Base-by-base conservation (phyloP, 2,113 vertebrate species). In the Riparia riparia region DNA sequence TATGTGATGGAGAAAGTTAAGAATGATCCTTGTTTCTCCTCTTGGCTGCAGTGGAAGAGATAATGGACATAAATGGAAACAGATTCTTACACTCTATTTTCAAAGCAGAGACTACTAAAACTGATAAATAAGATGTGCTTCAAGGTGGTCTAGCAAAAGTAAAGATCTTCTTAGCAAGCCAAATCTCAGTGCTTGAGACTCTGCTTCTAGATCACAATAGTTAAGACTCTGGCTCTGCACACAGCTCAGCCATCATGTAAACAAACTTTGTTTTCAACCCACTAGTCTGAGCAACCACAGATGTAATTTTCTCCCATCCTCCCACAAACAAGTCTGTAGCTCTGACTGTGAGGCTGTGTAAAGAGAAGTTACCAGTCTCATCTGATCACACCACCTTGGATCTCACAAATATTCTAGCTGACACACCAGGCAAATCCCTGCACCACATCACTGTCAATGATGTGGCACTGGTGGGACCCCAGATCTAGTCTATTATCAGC, bases 241-340 rank as follows among this genome's bases (percentile, higher is more conserved):
- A 32, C 14, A 70, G 32, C 11, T 82, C 34, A 71, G 24, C 13
- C 39, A 56, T 8, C 0, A 0, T 2, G 3, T 32, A 6, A 37
- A 26, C n/a, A 7, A 70, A 63, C 10, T 13, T 5, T 24, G 9
- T 89, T 86, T 58, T 71, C 79, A 77, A 64, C 21, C 10, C 17
- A 34, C 15, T 10, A 5, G 26, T 54, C 54, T 58, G 81, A 84
- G n/a, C n/a, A 72, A 41, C 7, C 21, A 22, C 44, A 56, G 31
- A 41, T 34, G 53, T 8, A 25, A 64, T 64, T 68, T 94, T 9
- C 17, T 82, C 49, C 34, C 29, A 32, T 22, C 39, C 28, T 14
- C 31, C 31, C 31, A 39, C 16, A 58, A 39, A 69, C 1, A 61
- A 57, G 11, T 20, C 58, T 61, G 18, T 37, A 70, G 42, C 14